phyloP scores from a whole-genome alignment of 1,140 invertebrate species.

The Drosophila obscura region DNA sequence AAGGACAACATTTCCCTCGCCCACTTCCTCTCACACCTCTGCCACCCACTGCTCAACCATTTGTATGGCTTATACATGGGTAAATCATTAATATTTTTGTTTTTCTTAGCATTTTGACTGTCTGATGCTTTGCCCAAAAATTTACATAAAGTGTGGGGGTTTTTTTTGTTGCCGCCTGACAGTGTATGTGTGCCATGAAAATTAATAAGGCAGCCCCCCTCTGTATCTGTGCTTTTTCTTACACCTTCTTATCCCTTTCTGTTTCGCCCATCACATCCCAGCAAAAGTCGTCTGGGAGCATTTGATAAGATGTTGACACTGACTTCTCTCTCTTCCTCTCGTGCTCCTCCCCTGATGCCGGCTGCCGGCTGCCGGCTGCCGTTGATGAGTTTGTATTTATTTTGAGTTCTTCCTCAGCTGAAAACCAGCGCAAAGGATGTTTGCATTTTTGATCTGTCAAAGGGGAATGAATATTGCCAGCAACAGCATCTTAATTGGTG shows the following conservation, averaged over 20 bases:
- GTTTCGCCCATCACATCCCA: conserved; percentile 3
- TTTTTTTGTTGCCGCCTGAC: conserved; percentile 34
- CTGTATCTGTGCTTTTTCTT: neutral
- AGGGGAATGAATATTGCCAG: neutral
- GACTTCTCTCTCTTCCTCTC: conserved; percentile 1
- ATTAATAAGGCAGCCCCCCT: conserved; percentile 62
- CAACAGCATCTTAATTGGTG: conserved; percentile 11
- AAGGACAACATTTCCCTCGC: conserved; percentile 24
- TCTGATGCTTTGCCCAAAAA: conserved; percentile 45
- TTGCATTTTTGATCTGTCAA: conserved; percentile 1
- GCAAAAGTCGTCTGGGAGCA: conserved; percentile 16
- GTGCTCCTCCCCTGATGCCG: neutral
- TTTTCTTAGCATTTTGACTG: conserved; percentile 70
- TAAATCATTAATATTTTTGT: conserved; percentile 79
- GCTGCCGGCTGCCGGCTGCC: neutral
- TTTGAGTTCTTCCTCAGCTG: conserved; percentile 18
- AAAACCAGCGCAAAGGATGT: neutral
- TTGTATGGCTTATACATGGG: conserved; percentile 76
- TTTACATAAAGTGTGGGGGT: conserved; percentile 67
- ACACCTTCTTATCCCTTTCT: conserved; percentile 25
- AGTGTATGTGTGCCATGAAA: conserved; percentile 32
- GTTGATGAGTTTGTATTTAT: conserved; percentile 34
- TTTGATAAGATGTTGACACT: conserved; percentile 48
- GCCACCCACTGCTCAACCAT: conserved; percentile 45
- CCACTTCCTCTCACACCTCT: neutral